Conservation (phyloP, 2,888 invertebrate species). For the Biston betularia region DNA sequence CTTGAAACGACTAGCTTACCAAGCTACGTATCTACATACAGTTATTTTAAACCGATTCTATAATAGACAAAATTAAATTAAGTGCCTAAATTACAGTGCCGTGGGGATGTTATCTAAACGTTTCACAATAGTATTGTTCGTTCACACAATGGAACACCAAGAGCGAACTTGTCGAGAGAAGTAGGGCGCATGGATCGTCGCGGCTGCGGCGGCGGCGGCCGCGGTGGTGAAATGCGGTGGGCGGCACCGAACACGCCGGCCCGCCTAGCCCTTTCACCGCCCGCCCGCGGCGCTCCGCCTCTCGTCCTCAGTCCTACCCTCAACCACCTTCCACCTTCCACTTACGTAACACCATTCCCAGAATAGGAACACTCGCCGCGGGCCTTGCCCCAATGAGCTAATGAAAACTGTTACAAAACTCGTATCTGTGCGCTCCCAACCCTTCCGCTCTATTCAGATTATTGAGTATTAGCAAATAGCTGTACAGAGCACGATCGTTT, state of each 20-base stretch:
- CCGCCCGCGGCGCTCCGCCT: constrained; percentile 74
- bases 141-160: constrained; percentile 81
- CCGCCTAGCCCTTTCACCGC: constrained; percentile 84
- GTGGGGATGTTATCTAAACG: constrained; percentile 76
- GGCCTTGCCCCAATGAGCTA: constrained; percentile 72
- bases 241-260: constrained; percentile 80
- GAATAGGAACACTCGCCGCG: constrained; percentile 71
- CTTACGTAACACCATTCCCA: constrained; percentile 75
- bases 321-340: constrained; percentile 68
- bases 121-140: constrained; percentile 82
- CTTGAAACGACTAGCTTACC: constrained; percentile 26
- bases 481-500: constrained; percentile 65
- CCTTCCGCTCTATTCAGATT: constrained; percentile 54
- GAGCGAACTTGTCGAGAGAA: constrained; percentile 78
- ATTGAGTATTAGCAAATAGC: constrained; percentile 68
- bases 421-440: constrained; percentile 44
- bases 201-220: constrained; percentile 53
- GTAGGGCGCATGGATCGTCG: constrained; percentile 77
- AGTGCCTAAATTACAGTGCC: constrained; percentile 64
- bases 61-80: constrained; percentile 62
- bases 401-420: constrained; percentile 68
- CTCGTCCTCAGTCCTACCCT: constrained; percentile 67
- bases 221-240: constrained; percentile 81
- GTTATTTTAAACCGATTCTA: constrained; percentile 40
- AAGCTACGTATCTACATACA: constrained; percentile 35